Evolutionary conservation across 2,888 invertebrate species (phyloP), one percentile per base, ranked within the genome.

Genomic region (Andrena fulva): DNA sequence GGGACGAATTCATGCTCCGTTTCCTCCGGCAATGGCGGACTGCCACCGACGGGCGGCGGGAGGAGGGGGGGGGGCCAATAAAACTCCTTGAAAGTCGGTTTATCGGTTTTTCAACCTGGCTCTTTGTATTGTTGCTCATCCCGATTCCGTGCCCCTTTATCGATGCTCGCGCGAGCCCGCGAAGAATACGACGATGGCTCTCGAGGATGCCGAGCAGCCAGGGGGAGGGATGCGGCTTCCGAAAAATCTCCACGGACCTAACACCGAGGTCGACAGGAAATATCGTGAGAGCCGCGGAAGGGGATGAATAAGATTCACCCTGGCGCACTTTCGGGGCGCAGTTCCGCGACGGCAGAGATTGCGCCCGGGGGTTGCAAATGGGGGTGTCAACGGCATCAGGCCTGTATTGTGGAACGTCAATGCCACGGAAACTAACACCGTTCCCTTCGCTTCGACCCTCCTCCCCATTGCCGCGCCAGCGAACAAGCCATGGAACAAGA

Each of bases 341-440:
- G 79, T 78, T 70, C 84, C 82, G 85, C 80, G 77, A 85, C 80
- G 87, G 52, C 80, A 80, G 86, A 89, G 89, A 89, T 89, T 86
- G 88, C 81, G 85, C 56, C 72, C 33, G 70, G 89, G 90, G 88
- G 89, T 89, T 90, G 91, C 89, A 90, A 92, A 91, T 91, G 89
- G 90, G 89, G 89, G 90, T 91, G 91, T 91, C 91, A 89, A 87
- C 90, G 90, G 89, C 92, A 93, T 93, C 92, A 91, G 86, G 83
- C 87, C 86, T 91, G 92, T 92, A 93, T 93, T 93, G 93, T 93
- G 89, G 87, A 85, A 89, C 91, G 91, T 93, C 93, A 93, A 93
- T 93, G 92, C 91, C 88, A 90, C 93, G 92, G 93, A 93, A 93
- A 93, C 93, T 93, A 92, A 92, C 91, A 91, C 89, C 92, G 85